phyloP scores from a whole-genome alignment of 1,140 invertebrate species.

The Diuraphis noxia region DNA sequence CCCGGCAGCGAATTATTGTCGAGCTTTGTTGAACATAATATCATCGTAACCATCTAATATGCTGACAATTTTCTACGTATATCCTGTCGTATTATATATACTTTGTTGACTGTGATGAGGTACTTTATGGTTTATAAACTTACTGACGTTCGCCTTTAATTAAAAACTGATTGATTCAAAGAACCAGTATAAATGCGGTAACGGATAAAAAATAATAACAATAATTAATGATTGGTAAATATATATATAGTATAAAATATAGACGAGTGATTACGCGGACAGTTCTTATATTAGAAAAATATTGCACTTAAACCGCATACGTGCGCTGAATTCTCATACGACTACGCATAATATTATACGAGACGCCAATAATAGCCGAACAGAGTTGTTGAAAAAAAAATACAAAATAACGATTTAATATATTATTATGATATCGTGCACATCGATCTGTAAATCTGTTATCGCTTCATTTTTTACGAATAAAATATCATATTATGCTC shows the following conservation, averaged over 20 bases:
- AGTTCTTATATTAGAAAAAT: neutral
- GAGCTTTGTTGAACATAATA: neutral
- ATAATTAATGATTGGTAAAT: neutral
- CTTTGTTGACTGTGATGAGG: too few relatives aligned
- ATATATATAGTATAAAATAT: neutral
- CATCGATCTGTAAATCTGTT: neutral
- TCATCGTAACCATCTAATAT: neutral
- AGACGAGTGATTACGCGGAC: neutral
- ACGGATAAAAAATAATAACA: neutral
- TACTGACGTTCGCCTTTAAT: neutral
- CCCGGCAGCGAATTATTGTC: neutral
- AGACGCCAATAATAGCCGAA: neutral
- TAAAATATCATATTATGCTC: neutral
- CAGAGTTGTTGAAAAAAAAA: neutral
- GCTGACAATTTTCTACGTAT: neutral
- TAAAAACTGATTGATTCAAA: neutral
- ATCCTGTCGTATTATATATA: too few relatives aligned
- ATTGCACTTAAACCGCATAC: neutral
- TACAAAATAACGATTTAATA: neutral
- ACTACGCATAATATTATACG: too few relatives aligned
- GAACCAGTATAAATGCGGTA: neutral
- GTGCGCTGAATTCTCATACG: neutral
- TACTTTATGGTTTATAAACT: neutral
- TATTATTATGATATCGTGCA: too few relatives aligned
- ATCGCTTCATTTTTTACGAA: neutral